Base-by-base conservation (phyloP, 1,140 invertebrate species). In the Trichoplusia ni region DNA sequence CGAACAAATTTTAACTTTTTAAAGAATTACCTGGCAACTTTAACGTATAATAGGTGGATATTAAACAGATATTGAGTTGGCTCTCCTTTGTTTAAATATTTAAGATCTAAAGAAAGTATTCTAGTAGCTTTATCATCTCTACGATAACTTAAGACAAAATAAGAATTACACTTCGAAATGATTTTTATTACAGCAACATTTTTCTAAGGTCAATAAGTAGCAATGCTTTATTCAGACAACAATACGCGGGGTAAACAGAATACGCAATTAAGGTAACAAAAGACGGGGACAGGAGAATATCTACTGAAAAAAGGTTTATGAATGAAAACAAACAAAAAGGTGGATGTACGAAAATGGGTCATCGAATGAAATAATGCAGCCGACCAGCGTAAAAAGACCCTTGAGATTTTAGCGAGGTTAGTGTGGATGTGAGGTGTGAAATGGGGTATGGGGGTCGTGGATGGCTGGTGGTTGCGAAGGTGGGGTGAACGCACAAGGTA, bases 341-440 rank as follows among this genome's bases (percentile, higher is more conserved):
- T 61, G 71, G 75, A 75, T 77, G 71, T 70, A 81, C 71, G 72
- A 81, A 84, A 84, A 81, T 82, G 75, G 80, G 82, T 82, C 82
- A 84, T 82, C 80, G 79, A 81, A 78, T 78, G 74, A 72, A 79
- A 69, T 75, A 76, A 73, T 71, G 67, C 69, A 74, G 64, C 61
- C 64, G 76, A 67, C 80, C 79, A 81, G 64, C 58, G 38, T 58
- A 77, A 54, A 31, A 19, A 66, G 78, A 76, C 44, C 70, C 56
- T 51, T 29, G 67, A 58, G 59, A 64, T 62, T 65, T 67, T 60
- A 54, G 35, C 58, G 29, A 21, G 11, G 21, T 38, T 25, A 21
- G 51, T 9, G 21, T 38, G 1, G 14, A 4, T 13, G 11, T 2
- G 21, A 9, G 51, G 18, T 38, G 23, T 40, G 11, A 13, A 27